Base-by-base conservation (phyloP, 1,140 invertebrate species). In the Chymomyza costata region DNA sequence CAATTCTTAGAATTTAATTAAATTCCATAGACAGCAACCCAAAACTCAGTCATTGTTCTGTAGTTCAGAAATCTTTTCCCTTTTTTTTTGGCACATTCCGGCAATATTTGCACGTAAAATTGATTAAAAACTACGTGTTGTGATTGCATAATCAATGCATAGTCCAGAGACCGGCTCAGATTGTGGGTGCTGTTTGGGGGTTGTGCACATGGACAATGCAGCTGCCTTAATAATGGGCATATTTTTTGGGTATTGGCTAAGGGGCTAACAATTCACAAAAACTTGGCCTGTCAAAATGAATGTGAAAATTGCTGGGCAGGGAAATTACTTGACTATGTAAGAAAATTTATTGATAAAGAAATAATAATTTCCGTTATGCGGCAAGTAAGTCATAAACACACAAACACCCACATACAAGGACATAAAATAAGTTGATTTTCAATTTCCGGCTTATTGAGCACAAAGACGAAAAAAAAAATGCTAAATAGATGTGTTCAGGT, bases 341-440 rank as follows among this genome's bases (percentile, higher is more conserved):
- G n/a, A n/a, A 48, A 54, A 55, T 35, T 51, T 45, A 65, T 60
- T 63, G 65, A 73, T 81, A 81, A 80, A 80, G 65, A 73, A 80
- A 80, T 80, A 80, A 78, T 78, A 78, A 78, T 78, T 78, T 78
- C 73, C 73, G 73, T 59, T 51, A 49, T 45, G 52, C 39, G 28
- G 52, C 53, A n/a, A n/a, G n/a, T n/a, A n/a, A n/a, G n/a, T 45
- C 52, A 45, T 13, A 31, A 56, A 41, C 51, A 46, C 47, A 52
- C 38, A 28, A 28, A 6, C 25, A 28, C 25, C 10, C 25, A 28
- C 5, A 10, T n/a, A n/a, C 25, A 28, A 28, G 5, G 10, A 28
- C 25, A 28, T 6, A 6, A 6, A 58, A 19, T 60, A 54, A 71
- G 67, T 67, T 80, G 73, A 73, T 65, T 80, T 80, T 80, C 73